Evolutionary conservation across 1,140 invertebrate genomes (phyloP), one percentile per base, ranked within the genome.

Genomic region (Drosophila nannoptera): DNA sequence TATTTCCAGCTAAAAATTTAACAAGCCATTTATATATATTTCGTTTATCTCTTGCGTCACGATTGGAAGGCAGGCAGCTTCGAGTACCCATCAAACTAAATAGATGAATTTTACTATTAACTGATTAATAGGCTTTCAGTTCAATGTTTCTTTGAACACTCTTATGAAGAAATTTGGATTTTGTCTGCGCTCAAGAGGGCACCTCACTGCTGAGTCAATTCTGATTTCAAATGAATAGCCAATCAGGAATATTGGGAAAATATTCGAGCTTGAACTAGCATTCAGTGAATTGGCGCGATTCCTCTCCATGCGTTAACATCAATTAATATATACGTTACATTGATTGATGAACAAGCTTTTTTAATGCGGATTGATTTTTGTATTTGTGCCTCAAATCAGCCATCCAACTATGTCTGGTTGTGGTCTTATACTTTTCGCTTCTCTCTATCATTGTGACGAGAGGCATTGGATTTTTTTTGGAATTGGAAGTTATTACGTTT

Each of bases 241-340:
- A 78, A 78, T 78, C 75, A 78, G 78, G 70, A 78, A 78, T 61
- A 75, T 73, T 56, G 64, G 63, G 36, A 59, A 67, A 72, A 63
- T 54, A 43, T 53, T 70, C 55, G 62, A 45, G 54, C 45, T 43
- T 38, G 6, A 16, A 50, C 59, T n/a, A 11, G 4, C 40, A 11
- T 43, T 32, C 31, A 5, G n/a, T 31, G 22, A n/a, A 29, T 12
- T 32, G 22, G 61, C 61, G 36, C 31, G 16, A 46, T 35, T 11
- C 55, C 42, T 32, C 33, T 54, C 16, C 60, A 54, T 69, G 68
- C 73, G 69, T 69, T 81, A 82, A 82, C 70, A 77, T 58, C 78
- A 82, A 77, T 81, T 81, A 78, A 81, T 81, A 74, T 81, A 77
- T 81, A 81, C 82, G 82, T 82, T 74, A 81, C 82, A 81, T 82